Evolutionary conservation across 2,888 invertebrate genomes (phyloP).

Genomic region (Eupithecia centaureata): DNA sequence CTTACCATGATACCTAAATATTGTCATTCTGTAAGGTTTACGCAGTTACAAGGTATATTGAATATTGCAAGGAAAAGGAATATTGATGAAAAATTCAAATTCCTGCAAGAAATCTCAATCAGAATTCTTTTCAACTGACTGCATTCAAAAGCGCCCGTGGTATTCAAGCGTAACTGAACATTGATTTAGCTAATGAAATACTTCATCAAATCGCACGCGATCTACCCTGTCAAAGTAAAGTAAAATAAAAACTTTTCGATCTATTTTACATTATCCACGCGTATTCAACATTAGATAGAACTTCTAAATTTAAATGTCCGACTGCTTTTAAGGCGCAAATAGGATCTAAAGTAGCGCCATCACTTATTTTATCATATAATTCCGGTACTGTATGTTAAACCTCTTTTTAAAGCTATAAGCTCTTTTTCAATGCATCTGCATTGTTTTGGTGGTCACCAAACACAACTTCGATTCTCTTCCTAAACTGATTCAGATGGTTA

Average conservation of each 20-base stretch:
- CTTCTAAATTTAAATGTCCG: neutral
- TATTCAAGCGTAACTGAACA: conserved; percentile 6
- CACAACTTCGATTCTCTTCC: too few species aligned
- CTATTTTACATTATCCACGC: neutral
- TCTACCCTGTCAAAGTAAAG: neutral
- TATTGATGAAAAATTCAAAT: neutral
- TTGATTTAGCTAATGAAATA: conserved; percentile 6
- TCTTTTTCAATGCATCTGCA: too few species aligned
- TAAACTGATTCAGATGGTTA: too few species aligned
- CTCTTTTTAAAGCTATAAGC: too few species aligned
- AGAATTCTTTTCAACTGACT: neutral
- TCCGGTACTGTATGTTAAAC: too few species aligned
- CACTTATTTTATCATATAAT: too few species aligned
- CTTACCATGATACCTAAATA: too few species aligned
- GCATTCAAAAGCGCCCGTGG: neutral
- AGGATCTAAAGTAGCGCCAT: too few species aligned
- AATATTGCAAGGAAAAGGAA: neutral
- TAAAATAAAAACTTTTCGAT: too few species aligned
- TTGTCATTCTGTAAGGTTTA: too few species aligned
- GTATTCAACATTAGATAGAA: neutral
- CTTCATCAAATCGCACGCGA: neutral
- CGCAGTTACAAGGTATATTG: neutral
- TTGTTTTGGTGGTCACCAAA: too few species aligned
- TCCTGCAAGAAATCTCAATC: neutral
- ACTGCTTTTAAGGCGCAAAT: neutral